Percentiles rank a stretch among this genome's conserved stretches.
These are phyloP conservation scores for Andrena chrysosceles DNA, from an alignment of 2,888 invertebrate genomes.

Conservation along the genomic window DNA sequence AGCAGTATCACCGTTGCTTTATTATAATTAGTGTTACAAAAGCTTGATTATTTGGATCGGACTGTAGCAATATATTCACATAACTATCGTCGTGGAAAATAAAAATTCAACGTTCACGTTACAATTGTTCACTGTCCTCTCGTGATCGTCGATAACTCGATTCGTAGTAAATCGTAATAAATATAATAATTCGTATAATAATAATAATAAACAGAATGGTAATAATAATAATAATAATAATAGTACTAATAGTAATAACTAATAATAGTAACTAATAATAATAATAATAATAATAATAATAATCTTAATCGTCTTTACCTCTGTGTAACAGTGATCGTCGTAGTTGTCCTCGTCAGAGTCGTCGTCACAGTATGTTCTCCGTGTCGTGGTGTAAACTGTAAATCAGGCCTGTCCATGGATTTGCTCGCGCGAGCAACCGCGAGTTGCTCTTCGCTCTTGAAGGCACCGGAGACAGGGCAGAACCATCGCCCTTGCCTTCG, in stretches of 20 bases:
- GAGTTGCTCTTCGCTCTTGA: too few relatives aligned
- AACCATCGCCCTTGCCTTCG: too few relatives aligned
- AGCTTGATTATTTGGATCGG: conserved; percentile 85
- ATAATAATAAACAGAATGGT: conserved; percentile 30
- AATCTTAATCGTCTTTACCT: conserved; percentile 32
- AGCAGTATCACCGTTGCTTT: conserved; percentile 80
- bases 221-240: conserved; percentile 16
- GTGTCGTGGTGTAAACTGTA: neutral
- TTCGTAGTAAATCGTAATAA: conserved; percentile 63
- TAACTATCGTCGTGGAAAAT: conserved; percentile 82
- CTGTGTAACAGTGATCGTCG: conserved; percentile 20
- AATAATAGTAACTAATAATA: conserved; percentile 13
- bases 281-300: conserved; percentile 45
- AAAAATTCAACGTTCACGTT: conserved; percentile 83
- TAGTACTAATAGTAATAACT: conserved; percentile 19
- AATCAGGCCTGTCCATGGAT: too few relatives aligned
- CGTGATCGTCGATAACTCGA: conserved; percentile 52
- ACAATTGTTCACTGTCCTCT: conserved; percentile 70
- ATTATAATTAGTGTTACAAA: conserved; percentile 84
- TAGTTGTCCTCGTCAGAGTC: conserved; percentile 9
- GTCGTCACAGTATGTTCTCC: neutral
- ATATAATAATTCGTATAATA: conserved; percentile 59
- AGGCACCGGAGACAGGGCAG: too few relatives aligned
- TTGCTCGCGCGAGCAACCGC: too few relatives aligned
- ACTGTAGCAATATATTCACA: conserved; percentile 84